phyloP scores from a whole-genome alignment of 2,888 invertebrate genomes.

The Lycocerus yunnanus region DNA sequence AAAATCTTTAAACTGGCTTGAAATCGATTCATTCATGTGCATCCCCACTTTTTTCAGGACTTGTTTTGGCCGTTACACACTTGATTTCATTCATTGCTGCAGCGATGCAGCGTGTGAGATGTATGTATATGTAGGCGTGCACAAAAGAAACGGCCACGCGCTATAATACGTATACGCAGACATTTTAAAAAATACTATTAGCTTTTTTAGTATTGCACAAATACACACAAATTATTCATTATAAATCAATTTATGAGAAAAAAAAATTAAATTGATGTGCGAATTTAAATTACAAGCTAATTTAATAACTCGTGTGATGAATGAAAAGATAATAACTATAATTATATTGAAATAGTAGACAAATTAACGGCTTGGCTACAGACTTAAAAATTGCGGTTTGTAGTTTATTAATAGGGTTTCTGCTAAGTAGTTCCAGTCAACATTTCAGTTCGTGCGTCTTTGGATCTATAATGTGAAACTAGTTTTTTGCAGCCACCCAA shows the following conservation, averaged over 20 bases:
- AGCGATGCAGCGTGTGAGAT: slow-evolving; percentile 6
- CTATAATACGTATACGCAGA: not conserved
- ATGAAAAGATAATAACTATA: slow-evolving; percentile 4
- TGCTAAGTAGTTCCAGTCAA: not conserved
- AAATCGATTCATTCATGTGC: slow-evolving; percentile 28
- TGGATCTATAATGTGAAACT: not conserved
- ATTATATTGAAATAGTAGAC: not conserved
- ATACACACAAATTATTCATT: not conserved
- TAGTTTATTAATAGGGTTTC: slow-evolving; percentile 2
- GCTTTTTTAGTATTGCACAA: not conserved
- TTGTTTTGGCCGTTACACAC: slow-evolving; percentile 12
- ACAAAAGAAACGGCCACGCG: not conserved
- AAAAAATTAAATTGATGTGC: not conserved
- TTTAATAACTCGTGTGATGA: not conserved
- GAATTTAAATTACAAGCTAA: not conserved
- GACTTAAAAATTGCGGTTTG: not conserved
- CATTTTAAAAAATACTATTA: not conserved
- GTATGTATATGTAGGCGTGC: not conserved
- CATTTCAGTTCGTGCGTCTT: not conserved
- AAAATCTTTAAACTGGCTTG: slow-evolving; percentile 23
- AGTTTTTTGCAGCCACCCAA: not conserved
- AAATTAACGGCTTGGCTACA: not conserved
- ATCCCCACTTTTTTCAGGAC: slow-evolving; percentile 25
- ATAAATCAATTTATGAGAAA: not conserved
- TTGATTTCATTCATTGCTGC: slow-evolving; percentile 24